Base-by-base conservation (phyloP, 1,140 invertebrate genomes). In the Euborellia annulipes region DNA sequence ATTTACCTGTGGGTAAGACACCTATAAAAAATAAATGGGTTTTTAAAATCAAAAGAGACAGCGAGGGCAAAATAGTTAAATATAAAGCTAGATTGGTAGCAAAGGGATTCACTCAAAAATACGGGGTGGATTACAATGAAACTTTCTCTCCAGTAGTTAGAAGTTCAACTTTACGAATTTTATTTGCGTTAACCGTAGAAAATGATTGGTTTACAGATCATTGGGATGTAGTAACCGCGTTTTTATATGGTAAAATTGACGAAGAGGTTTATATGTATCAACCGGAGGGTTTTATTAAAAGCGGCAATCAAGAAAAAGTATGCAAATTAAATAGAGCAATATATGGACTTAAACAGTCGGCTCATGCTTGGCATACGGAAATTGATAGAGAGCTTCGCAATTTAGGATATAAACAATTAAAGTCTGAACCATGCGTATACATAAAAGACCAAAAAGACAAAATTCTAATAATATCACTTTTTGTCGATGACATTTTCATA, bases 261-360 rank as follows among this genome's bases (percentile, higher is more conserved):
- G 63, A 69, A 53, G 52, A 53, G 6, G 52, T 68, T 11, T 70
- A 54, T 55, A 65, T 67, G 58, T 50, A 51, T 37, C 61, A 51
- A 55, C 63, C 63, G 36, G 50, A 51, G 37, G 59, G 58, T 11
- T 58, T 57, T 14, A 21, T 36, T n/a, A n/a, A n/a, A n/a, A 8
- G 3, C 8, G 27, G 17, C 2, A 18, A 14, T 2, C 7, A 11
- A 3, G 43, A 42, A 19, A 38, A 50, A 20, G 46, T 50, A 13
- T 50, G 49, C 30, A 21, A 27, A 45, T 36, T 51, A 3, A 50
- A 36, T 11, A 48, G 43, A 38, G 14, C 19, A 9, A 6, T 51
- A n/a, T 51, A 51, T n/a, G n/a, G n/a, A n/a, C n/a, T n/a, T n/a
- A n/a, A n/a, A n/a, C n/a, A n/a, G n/a, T n/a, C n/a, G n/a, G n/a